Conservation (phyloP, 1,140 invertebrate genomes). For the Semibalanus balanoides region DNA sequence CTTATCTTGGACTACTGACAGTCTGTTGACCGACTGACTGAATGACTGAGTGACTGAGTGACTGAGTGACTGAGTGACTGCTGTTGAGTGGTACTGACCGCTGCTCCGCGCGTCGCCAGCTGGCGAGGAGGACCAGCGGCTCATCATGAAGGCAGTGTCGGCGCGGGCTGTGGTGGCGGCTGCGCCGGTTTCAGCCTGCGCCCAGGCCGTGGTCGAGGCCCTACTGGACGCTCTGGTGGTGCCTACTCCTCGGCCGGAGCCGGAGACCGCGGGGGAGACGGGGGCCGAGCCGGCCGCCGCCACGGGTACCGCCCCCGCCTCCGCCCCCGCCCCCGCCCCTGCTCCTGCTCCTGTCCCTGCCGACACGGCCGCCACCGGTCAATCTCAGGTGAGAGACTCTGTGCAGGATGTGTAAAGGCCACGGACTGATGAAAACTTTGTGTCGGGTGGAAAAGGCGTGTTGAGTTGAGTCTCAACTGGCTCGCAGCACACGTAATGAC, state of each 20-base stretch:
- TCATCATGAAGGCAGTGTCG: slow-evolving; percentile 29
- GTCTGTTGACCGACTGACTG: too few relatives aligned
- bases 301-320: background rate
- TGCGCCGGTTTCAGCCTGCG: background rate
- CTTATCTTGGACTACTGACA: too few relatives aligned
- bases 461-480: too few relatives aligned
- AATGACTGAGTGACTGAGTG: too few relatives aligned
- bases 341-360: too few relatives aligned
- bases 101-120: background rate
- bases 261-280: background rate
- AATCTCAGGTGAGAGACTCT: background rate
- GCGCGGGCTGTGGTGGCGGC: background rate
- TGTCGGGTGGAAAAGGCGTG: too few relatives aligned
- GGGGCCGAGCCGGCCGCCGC: background rate
- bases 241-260: background rate
- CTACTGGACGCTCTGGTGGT: background rate
- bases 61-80: too few relatives aligned
- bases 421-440: too few relatives aligned
- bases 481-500: too few relatives aligned
- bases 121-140: slow-evolving; percentile 29
- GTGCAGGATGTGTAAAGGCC: too few relatives aligned
- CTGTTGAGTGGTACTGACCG: too few relatives aligned
- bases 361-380: background rate
- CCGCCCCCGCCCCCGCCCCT: too few relatives aligned
- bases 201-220: background rate